Percentiles rank a stretch among this genome's conserved stretches.
phyloP scores from a whole-genome alignment of 2,113 vertebrate genomes.

The Argyrosomus japonicus region DNA sequence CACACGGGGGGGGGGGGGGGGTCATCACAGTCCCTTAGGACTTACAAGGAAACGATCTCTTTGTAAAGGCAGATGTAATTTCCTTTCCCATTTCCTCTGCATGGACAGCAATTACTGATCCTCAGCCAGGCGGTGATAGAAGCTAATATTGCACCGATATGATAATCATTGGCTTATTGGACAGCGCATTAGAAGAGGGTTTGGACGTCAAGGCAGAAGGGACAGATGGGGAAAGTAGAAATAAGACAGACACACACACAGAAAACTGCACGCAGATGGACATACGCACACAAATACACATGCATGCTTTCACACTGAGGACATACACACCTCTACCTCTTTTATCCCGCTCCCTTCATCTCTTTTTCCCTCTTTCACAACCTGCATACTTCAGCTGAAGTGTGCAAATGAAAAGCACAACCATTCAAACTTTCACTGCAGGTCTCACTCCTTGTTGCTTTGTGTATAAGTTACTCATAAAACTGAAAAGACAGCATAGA shows the following conservation, averaged over 20 bases:
- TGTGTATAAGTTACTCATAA: constrained; percentile 18
- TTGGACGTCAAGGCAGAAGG: constrained; percentile 67
- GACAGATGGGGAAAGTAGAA: constrained; percentile 72
- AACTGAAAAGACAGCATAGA: constrained; percentile 13
- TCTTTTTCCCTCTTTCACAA: constrained; percentile 1
- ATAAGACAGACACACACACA: constrained; percentile 47
- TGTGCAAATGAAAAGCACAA: constrained; percentile 11
- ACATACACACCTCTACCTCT: background rate
- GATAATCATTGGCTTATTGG: constrained; percentile 78
- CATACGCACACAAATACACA: constrained; percentile 3
- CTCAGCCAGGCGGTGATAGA: constrained; percentile 69
- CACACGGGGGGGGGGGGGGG: constrained; percentile 9
- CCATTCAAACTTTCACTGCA: constrained; percentile 19
- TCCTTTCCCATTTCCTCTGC: constrained; percentile 79
- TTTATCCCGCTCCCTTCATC: constrained; percentile 9
- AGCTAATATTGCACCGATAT: constrained; percentile 78
- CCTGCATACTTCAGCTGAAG: background rate
- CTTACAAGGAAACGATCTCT: constrained; percentile 74
- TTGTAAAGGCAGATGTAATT: constrained; percentile 79
- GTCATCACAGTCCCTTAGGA: constrained; percentile 71
- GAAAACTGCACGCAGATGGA: constrained; percentile 50
- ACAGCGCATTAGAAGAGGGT: constrained; percentile 70
- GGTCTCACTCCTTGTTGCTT: constrained; percentile 14
- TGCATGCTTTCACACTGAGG: constrained; percentile 16
- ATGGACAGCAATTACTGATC: constrained; percentile 78